Percentiles rank a stretch among this genome's conserved stretches.
These are phyloP conservation scores for Poecilia velifera DNA, from an alignment of 2,797 vertebrate genomes.

Conservation along the genomic window DNA sequence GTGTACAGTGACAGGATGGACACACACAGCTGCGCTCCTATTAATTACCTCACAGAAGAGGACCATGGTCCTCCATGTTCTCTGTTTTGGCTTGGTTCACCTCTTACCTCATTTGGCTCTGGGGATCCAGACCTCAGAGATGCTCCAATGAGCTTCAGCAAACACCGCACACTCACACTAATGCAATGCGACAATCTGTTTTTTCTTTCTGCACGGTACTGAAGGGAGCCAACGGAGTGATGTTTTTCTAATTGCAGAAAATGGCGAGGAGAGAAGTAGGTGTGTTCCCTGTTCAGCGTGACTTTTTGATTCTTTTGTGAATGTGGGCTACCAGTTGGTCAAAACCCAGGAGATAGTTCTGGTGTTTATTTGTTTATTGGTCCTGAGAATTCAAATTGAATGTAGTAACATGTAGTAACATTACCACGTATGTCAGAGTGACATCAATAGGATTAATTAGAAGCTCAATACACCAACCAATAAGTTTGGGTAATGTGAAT, in stretches of 20 bases:
- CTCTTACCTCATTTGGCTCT: constrained; percentile 55
- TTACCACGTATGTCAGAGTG: constrained; percentile 9
- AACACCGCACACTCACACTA: constrained; percentile 52
- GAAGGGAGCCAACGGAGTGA: constrained; percentile 51
- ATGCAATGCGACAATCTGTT: constrained; percentile 76
- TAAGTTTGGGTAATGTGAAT: constrained; percentile 25
- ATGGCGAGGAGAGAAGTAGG: constrained; percentile 58
- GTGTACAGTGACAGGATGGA: neutral
- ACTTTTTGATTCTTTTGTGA: neutral
- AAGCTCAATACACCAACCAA: constrained; percentile 20
- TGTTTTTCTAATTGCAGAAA: constrained; percentile 76
- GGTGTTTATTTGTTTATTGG: constrained; percentile 17
- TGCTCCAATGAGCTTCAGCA: constrained; percentile 68
- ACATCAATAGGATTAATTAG: constrained; percentile 12
- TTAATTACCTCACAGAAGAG: constrained; percentile 8
- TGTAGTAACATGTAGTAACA: constrained; percentile 2
- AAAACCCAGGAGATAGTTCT: constrained; percentile 15
- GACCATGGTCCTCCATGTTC: constrained; percentile 6
- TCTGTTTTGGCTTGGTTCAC: constrained; percentile 28
- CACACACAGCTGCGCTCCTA: neutral
- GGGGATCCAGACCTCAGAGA: constrained; percentile 44
- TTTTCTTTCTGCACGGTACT: constrained; percentile 61
- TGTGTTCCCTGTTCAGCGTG: constrained; percentile 23
- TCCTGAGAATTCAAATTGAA: constrained; percentile 3
- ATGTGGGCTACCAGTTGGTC: neutral